Evolutionary conservation across 2,888 invertebrate genomes (phyloP).

Genomic region (Heliconius cydno): DNA sequence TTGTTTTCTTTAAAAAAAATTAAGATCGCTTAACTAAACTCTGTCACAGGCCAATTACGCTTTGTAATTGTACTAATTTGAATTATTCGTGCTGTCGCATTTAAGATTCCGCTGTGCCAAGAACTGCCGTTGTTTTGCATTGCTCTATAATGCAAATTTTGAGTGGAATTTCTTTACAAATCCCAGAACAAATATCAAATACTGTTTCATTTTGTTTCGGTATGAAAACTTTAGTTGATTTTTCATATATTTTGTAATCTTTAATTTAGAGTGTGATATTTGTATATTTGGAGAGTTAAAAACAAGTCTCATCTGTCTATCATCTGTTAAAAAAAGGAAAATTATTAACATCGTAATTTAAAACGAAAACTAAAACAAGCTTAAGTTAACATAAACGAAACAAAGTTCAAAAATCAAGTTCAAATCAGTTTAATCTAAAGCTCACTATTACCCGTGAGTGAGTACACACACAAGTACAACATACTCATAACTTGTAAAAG

Average conservation of each 20-base stretch:
- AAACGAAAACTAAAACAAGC: neutral
- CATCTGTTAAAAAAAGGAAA: neutral
- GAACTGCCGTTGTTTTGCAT: conserved; percentile 38
- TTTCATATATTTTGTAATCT: neutral
- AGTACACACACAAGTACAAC: conserved; percentile 27
- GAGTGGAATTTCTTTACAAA: conserved; percentile 39
- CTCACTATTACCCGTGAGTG: conserved; percentile 28
- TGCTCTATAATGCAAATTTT: conserved; percentile 44
- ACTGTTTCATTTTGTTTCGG: conserved; percentile 3
- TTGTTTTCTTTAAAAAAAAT: neutral
- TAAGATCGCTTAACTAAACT: neutral
- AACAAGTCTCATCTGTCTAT: neutral
- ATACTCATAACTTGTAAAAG: conserved; percentile 33
- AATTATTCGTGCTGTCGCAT: conserved; percentile 35
- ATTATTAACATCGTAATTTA: neutral
- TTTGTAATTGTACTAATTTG: conserved; percentile 39
- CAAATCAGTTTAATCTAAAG: conserved; percentile 30
- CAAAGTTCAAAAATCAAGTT: conserved; percentile 15
- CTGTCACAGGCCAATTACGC: conserved; percentile 32
- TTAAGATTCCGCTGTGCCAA: conserved; percentile 36
- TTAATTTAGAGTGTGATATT: neutral
- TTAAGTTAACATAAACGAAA: neutral
- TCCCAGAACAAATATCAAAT: conserved; percentile 36
- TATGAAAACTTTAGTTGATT: neutral
- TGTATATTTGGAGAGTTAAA: neutral